Evolutionary conservation across 2,888 invertebrate species (phyloP).

Genomic region (Ecliptopera silaceata): DNA sequence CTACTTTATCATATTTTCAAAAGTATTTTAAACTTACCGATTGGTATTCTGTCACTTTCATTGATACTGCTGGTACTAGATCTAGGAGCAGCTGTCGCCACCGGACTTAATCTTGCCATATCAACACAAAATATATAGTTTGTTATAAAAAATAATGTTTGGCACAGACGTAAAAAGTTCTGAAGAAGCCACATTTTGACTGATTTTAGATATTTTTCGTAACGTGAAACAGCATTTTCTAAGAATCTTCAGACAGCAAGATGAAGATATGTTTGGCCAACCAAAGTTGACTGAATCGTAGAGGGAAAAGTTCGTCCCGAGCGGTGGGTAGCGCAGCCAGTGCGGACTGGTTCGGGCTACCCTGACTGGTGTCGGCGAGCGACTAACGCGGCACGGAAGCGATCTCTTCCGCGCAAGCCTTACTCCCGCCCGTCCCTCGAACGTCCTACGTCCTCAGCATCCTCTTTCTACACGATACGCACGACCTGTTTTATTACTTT

Average conservation of each 20-base stretch:
- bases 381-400: constrained; percentile 50
- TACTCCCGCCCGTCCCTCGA: constrained; percentile 45
- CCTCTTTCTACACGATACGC: constrained; percentile 64
- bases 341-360: constrained; percentile 9
- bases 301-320: neutral
- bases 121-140: neutral
- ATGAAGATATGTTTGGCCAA: neutral
- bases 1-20: no score
- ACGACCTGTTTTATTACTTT: constrained; percentile 77
- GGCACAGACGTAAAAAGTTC: neutral
- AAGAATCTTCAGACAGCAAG: neutral
- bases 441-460: constrained; percentile 46
- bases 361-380: constrained; percentile 47
- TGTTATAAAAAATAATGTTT: neutral
- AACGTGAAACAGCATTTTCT: constrained; percentile 4
- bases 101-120: neutral
- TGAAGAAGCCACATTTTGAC: constrained; percentile 9
- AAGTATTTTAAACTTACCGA: constrained; percentile 13
- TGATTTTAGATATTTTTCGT: neutral
- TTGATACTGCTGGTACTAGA: neutral
- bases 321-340: neutral
- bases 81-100: neutral
- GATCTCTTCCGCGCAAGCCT: constrained; percentile 48
- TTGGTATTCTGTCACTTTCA: constrained; percentile 2
- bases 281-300: neutral